phyloP scores from a whole-genome alignment of 2,113 vertebrate species.

The Prolemur simus region DNA sequence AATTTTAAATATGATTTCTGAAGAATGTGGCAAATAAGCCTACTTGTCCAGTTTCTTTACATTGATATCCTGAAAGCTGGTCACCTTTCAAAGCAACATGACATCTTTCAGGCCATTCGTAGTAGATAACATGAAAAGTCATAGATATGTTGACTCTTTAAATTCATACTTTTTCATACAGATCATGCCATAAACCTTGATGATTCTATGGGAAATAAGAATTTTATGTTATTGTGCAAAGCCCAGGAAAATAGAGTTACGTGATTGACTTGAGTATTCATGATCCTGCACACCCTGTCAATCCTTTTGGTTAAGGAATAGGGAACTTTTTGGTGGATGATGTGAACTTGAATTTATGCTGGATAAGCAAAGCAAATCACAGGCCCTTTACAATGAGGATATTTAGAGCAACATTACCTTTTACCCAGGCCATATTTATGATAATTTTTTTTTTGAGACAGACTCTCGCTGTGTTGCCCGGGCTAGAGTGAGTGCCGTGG shows the following conservation, averaged over 20 bases:
- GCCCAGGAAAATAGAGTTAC: not conserved
- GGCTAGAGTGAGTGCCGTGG: too few species aligned
- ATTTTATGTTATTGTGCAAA: not conserved
- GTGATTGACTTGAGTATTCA: not conserved
- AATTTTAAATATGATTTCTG: constrained; percentile 18
- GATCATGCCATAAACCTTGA: not conserved
- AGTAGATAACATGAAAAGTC: not conserved
- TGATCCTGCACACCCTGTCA: not conserved
- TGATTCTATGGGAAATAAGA: not conserved
- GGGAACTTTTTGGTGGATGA: not conserved
- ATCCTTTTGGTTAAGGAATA: not conserved
- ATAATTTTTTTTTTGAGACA: not conserved
- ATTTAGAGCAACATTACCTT: not conserved
- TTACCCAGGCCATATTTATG: constrained; percentile 2
- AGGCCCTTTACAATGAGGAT: not conserved
- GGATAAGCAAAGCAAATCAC: not conserved
- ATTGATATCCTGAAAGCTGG: not conserved
- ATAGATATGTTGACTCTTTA: not conserved
- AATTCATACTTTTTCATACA: not conserved
- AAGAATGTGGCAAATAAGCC: constrained; percentile 31
- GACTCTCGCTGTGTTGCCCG: too few species aligned
- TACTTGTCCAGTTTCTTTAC: constrained; percentile 1
- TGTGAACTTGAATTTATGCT: not conserved
- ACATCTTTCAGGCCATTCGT: not conserved
- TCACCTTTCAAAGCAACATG: not conserved